Conservation (phyloP, 2,888 invertebrate species). For the Cabera pusaria region DNA sequence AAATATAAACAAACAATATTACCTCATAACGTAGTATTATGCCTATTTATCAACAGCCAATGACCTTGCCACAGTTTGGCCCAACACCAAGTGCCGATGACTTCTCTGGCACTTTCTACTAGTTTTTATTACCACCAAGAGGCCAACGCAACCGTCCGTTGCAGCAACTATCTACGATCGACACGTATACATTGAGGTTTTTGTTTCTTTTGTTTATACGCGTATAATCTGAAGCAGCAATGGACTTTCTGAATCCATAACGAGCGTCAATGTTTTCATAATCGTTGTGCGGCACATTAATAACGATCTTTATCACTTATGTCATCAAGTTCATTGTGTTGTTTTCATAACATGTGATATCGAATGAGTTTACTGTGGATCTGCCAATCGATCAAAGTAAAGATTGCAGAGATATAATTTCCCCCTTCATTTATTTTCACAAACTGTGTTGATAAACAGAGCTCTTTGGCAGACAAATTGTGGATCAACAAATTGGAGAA, state of each 20-base stretch:
- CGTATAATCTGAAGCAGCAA: slow-evolving; percentile 21
- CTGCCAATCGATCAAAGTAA: slow-evolving; percentile 3
- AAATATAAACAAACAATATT: slow-evolving; percentile 75
- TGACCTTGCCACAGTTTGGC: slow-evolving; percentile 79
- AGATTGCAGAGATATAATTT: slow-evolving; percentile 1
- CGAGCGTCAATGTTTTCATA: slow-evolving; percentile 8
- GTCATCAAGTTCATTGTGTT: slow-evolving; percentile 42
- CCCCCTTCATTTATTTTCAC: slow-evolving; percentile 5
- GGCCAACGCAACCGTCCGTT: slow-evolving; percentile 15
- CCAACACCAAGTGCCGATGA: slow-evolving; percentile 74
- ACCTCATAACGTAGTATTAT: slow-evolving; percentile 53
- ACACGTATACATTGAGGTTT: slow-evolving; percentile 41
- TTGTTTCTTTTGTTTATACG: slow-evolving; percentile 25
- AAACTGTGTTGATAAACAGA: not conserved
- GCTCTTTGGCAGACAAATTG: not conserved
- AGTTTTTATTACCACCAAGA: slow-evolving; percentile 54
- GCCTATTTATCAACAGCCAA: slow-evolving; percentile 68
- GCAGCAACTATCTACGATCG: slow-evolving; percentile 29
- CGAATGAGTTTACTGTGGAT: slow-evolving; percentile 33
- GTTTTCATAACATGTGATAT: slow-evolving; percentile 44
- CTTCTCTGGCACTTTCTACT: slow-evolving; percentile 73
- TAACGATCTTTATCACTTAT: slow-evolving; percentile 41
- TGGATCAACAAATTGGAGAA: slow-evolving; percentile 8
- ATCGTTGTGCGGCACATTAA: slow-evolving; percentile 31
- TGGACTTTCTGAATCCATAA: slow-evolving; percentile 22